A percentile compares a stretch with the other conserved stretches of the same genome.
Conservation (phyloP, 1,140 invertebrate genomes). For the Drosophila pachea region DNA sequence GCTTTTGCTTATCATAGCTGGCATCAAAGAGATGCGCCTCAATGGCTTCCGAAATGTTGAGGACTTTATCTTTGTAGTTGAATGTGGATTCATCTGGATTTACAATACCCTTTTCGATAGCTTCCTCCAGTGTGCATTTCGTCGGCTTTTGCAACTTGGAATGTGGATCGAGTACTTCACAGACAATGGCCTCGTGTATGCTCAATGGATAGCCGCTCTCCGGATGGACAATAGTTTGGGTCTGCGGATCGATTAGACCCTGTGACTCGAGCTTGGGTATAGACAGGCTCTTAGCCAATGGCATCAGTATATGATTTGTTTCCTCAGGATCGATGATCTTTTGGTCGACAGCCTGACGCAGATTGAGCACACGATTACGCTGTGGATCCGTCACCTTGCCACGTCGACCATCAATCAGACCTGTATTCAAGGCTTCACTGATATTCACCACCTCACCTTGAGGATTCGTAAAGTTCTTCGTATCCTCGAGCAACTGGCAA, state of each 20-base stretch:
- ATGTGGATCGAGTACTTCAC: slow-evolving; percentile 90
- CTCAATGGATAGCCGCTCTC: slow-evolving; percentile 88
- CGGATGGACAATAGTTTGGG: slow-evolving; percentile 92
- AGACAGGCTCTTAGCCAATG: slow-evolving; percentile 88
- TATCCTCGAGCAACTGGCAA: slow-evolving; percentile 83
- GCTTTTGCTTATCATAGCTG: slow-evolving; percentile 69
- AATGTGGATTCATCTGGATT: slow-evolving; percentile 87
- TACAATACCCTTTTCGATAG: slow-evolving; percentile 87
- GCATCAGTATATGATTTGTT: slow-evolving; percentile 88
- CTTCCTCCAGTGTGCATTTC: slow-evolving; percentile 87
- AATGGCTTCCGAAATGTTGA: slow-evolving; percentile 87
- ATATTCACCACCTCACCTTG: slow-evolving; percentile 84
- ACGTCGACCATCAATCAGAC: slow-evolving; percentile 86
- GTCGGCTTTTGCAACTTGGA: slow-evolving; percentile 83
- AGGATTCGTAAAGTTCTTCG: slow-evolving; percentile 80
- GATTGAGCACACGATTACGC: slow-evolving; percentile 87
- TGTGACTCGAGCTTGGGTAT: slow-evolving; percentile 90
- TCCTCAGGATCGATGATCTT: slow-evolving; percentile 90
- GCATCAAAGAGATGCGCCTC: slow-evolving; percentile 83
- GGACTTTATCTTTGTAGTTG: slow-evolving; percentile 82
- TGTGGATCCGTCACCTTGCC: slow-evolving; percentile 91
- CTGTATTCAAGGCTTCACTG: slow-evolving; percentile 87
- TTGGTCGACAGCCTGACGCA: slow-evolving; percentile 90
- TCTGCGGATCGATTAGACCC: slow-evolving; percentile 88
- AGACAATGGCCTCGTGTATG: slow-evolving; percentile 90